Base-by-base conservation (phyloP, 2,888 invertebrate genomes). In the Dynastes maya region DNA sequence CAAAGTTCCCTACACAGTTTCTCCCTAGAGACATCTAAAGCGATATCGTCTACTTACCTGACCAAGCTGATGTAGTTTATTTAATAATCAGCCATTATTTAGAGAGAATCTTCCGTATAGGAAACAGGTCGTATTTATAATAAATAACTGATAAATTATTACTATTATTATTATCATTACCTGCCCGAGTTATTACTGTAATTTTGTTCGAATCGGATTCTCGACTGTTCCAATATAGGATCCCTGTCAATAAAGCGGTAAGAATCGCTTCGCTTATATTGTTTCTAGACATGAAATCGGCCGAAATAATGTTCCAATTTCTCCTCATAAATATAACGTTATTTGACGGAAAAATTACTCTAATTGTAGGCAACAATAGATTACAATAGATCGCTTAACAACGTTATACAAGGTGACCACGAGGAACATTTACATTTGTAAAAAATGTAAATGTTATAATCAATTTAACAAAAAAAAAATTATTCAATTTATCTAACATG, bases 261-360 rank as follows among this genome's bases (percentile, higher is more conserved):
- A 22, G 49, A 67, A 67, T 67, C 45, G 45, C 3, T 67, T 45
- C 67, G 67, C 49, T 16, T 74, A 63, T 74, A 74, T 74, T 74
- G 74, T 74, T 40, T 53, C 63, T 74, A 63, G 74, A 61, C 74
- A 74, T 74, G 74, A 74, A 74, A 74, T 45, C 74, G 45, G 58
- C 40, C 45, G 74, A 61, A 74, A 37, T 74, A 63, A 74, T 63
- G 58, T 74, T 61, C 49, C 67, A 67, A 67, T 49, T 67, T 49
- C 64, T 67, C 45, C 49, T 45, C 49, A 67, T 67, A 67, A 67
- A 67, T 67, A 67, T 45, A 67, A 45, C 27, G 49, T 67, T 45
- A 16, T 67, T 67, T 67, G 67, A 67, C 67, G 45, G 67, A 67
- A 49, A 49, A 67, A 67, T 67, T 67, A 22, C 67, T 49, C 45